These are phyloP conservation scores for Araneus ventricosus DNA, from an alignment of 1,140 invertebrate species.

Conservation along the genomic window DNA sequence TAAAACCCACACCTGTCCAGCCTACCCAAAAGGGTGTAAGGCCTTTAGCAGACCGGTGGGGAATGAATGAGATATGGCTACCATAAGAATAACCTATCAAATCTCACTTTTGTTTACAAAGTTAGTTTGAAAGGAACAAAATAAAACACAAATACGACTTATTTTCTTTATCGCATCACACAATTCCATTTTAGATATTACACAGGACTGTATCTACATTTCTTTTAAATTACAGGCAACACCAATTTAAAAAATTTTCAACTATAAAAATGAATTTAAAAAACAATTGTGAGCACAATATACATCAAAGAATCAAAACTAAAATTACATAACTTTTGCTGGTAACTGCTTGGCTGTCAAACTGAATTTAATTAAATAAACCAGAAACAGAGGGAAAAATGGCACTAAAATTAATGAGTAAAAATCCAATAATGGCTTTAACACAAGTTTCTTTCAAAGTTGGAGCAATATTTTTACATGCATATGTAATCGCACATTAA, in stretches of 20 bases:
- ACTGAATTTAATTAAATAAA: background rate
- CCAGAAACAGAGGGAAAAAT: background rate
- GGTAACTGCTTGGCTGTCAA: background rate
- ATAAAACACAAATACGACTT: background rate
- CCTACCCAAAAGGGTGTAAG: too few species aligned
- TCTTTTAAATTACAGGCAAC: background rate
- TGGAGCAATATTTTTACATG: background rate
- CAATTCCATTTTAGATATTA: conserved; percentile 31
- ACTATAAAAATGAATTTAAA: conserved; percentile 4
- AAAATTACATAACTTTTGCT: background rate
- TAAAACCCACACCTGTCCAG: too few species aligned
- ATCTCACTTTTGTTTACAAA: too few species aligned
- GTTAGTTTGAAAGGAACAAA: background rate
- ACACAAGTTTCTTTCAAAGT: background rate
- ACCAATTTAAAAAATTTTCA: conserved; percentile 5
- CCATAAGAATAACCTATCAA: too few species aligned
- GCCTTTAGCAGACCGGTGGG: too few species aligned
- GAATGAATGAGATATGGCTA: too few species aligned
- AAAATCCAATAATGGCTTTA: background rate
- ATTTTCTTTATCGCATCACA: conserved; percentile 15
- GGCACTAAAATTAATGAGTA: background rate
- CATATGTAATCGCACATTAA: background rate
- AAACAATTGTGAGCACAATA: background rate
- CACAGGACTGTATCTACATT: conserved; percentile 12
- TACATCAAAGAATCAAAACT: conserved; percentile 20